Conservation (phyloP, 2,888 invertebrate genomes). For the Microplitis manilae region DNA sequence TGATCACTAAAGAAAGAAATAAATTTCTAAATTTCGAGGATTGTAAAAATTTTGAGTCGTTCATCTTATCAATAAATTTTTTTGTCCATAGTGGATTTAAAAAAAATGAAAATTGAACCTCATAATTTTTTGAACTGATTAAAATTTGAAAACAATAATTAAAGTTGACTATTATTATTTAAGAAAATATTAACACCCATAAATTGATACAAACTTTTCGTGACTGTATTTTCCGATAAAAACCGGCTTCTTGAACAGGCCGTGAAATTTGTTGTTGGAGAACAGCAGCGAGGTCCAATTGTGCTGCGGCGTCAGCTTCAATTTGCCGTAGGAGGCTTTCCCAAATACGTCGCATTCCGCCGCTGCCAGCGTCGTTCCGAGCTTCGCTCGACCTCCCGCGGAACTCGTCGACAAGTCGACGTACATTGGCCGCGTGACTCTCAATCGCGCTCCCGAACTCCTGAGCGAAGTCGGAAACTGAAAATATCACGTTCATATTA, state of each 20-base stretch:
- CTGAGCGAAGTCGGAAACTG: constrained; percentile 93
- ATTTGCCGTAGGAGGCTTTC: constrained; percentile 92
- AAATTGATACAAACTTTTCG: constrained; percentile 76
- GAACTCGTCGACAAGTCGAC: constrained; percentile 88
- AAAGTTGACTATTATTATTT: background rate
- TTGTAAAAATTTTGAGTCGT: too few relatives aligned
- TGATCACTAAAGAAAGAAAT: too few relatives aligned
- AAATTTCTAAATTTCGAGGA: too few relatives aligned
- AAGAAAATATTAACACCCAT: background rate
- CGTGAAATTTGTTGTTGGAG: constrained; percentile 81
- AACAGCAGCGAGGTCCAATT: constrained; percentile 87
- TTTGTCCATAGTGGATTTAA: too few relatives aligned
- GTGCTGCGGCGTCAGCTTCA: constrained; percentile 89
- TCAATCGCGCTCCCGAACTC: constrained; percentile 92
- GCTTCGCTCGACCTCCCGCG: constrained; percentile 89
- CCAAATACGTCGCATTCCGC: constrained; percentile 91
- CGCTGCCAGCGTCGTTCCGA: constrained; percentile 86
- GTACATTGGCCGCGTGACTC: constrained; percentile 89
- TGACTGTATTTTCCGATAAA: constrained; percentile 92
- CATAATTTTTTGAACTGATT: too few relatives aligned
- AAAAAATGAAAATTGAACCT: too few relatives aligned
- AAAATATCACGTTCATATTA: background rate
- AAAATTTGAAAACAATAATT: too few relatives aligned
- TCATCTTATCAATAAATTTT: too few relatives aligned
- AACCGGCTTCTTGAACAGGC: constrained; percentile 88